These are phyloP conservation scores for Catagonus wagneri DNA, from an alignment of 2,113 vertebrate genomes.

Conservation along the genomic window DNA sequence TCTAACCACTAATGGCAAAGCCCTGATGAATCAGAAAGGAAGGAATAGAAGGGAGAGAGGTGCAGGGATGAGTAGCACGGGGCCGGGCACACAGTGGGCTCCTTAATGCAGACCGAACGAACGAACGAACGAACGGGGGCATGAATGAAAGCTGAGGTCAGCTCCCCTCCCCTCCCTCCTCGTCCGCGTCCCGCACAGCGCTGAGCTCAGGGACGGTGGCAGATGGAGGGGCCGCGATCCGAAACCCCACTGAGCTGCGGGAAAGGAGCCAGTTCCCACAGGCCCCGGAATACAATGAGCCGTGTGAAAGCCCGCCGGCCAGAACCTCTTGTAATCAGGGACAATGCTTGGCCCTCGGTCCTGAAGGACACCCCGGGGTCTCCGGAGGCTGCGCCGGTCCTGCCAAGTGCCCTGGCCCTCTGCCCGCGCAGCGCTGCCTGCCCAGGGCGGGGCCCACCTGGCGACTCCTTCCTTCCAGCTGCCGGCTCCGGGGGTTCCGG, in stretches of 20 bases:
- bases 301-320: neutral
- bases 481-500: conserved; percentile 54
- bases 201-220: neutral
- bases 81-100: neutral
- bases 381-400: neutral
- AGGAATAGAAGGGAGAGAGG: neutral
- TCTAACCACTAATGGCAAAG: neutral
- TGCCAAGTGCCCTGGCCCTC: conserved; percentile 59
- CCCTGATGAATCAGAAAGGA: neutral
- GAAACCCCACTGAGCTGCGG: neutral
- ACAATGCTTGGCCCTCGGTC: conserved; percentile 67
- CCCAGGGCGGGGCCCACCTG: conserved; percentile 67
- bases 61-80: rapidly evolving
- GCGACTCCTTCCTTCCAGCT: conserved; percentile 69
- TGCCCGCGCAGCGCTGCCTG: neutral
- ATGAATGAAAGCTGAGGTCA: neutral
- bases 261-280: conserved; percentile 31
- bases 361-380: conserved; percentile 64
- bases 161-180: neutral
- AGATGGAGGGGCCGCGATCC: neutral
- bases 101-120: neutral
- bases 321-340: conserved; percentile 37
- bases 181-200: rapidly evolving
- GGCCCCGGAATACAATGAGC: neutral
- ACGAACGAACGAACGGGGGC: neutral